These are phyloP conservation scores for Microplitis manilae DNA, from an alignment of 2,888 invertebrate species.

Conservation along the genomic window DNA sequence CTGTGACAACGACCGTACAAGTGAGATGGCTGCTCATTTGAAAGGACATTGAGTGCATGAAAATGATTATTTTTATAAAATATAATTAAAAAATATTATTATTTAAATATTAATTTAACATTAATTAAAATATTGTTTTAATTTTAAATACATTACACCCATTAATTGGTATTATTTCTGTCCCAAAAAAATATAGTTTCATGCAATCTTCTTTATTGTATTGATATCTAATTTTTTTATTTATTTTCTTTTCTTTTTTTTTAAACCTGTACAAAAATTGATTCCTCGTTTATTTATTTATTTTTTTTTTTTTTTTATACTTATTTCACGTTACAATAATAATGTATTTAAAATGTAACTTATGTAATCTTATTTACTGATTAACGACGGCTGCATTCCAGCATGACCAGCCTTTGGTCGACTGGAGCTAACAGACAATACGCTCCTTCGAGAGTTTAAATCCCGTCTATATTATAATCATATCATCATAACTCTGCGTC, in stretches of 20 bases:
- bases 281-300: conserved; percentile 50
- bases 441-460: conserved; percentile 68
- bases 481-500: conserved; percentile 26
- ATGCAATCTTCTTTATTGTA: conserved; percentile 31
- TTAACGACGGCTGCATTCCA: conserved; percentile 71
- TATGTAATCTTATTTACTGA: conserved; percentile 70
- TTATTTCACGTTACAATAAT: conserved; percentile 62
- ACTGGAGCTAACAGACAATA: conserved; percentile 72
- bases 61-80: neutral
- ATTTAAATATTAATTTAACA: neutral
- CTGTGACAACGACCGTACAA: neutral
- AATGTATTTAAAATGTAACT: conserved; percentile 71
- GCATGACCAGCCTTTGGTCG: conserved; percentile 70
- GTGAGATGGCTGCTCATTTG: neutral
- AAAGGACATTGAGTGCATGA: neutral
- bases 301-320: conserved; percentile 44
- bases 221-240: conserved; percentile 30
- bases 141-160: neutral
- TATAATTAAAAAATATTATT: neutral
- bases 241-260: conserved; percentile 31
- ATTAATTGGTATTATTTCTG: conserved; percentile 59
- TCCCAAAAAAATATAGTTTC: conserved; percentile 65
- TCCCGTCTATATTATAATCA: conserved; percentile 47
- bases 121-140: neutral
- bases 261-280: conserved; percentile 62